Base-by-base conservation (phyloP, 2,113 vertebrate genomes). In the Aphelocoma coerulescens region DNA sequence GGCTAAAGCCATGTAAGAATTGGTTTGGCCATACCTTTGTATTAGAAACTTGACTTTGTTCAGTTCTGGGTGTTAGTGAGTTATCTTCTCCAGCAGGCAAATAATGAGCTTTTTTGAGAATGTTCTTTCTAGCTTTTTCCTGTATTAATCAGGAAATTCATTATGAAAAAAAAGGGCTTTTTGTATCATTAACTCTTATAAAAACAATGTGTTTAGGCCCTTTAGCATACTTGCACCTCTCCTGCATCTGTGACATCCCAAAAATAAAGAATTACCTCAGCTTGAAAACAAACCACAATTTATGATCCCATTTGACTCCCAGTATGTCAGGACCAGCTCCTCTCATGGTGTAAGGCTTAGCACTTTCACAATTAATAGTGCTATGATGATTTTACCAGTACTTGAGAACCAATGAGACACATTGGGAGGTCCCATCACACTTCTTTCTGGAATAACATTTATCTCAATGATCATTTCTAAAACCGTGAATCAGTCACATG, bases 91-190 rank as follows among this genome's bases (percentile, higher is more conserved):
- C 72, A 78, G n/a, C 26, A 78, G 49, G 46, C 22, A 95, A 65
- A 80, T 30, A 73, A 74, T 20, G 10, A 72, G 28, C 4, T 54
- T 62, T 73, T 46, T 35, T 16, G 23, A 74, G 18, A 91, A 89
- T 33, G 35, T 10, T 96, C 68, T 95, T 96, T 91, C 71, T 44
- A 97, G 78, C 62, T 89, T 88, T 85, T 76, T 86, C 89, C 77
- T 41, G 39, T 63, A 61, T 88, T 93, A 87, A 91, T 92, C 88
- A 88, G 41, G 88, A 94, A 97, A 62, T 30, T 43, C 0, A 84
- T 49, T 80, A 54, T 35, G 23, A 90, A 81, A 87, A 85, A 81
- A 4, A 83, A 85, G 22, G 39, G 9, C 4, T 55, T 73, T 83
- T 59, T 81, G 16, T 35, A 51, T 24, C 63, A 43, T 49, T 62